Evolutionary conservation across 1,140 invertebrate genomes (phyloP), one percentile per base, ranked within the genome.

Genomic region (Drosophila busckii): DNA sequence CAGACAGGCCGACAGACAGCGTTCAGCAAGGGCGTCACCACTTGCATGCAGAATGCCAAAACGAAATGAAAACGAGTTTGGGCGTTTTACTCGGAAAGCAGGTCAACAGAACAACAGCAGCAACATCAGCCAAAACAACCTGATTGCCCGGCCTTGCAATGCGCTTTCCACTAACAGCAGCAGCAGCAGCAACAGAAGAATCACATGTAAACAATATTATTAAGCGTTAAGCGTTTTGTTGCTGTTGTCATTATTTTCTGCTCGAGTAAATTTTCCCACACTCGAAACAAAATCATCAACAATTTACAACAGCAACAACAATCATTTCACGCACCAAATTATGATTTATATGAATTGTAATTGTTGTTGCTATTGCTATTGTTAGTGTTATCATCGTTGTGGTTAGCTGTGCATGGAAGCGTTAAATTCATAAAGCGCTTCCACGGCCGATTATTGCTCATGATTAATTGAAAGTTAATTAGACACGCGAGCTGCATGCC

Each of bases 391-490:
- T 7, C 40, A 28, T 44, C 38, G 48, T 53, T 53, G 38, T 52
- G 20, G 32, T n/a, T 4, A 29, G 3, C 17, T 46, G 42, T 48
- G 37, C 59, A 62, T 49, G 44, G 52, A 61, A 44, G 60, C 65
- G 73, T 55, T 65, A 61, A 65, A 54, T 60, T 52, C 50, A 49
- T 60, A 49, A 59, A 61, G 29, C 61, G 70, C 22, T 40, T 46
- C 29, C 28, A 35, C 35, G 49, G 37, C 53, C 42, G 41, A 60
- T 59, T 54, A 55, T 56, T 70, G 49, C 32, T 56, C 55, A 73
- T 78, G 59, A 78, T 78, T 78, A 80, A 80, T 80, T 80, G 64
- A 73, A 80, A 80, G 54, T 65, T 80, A 78, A 80, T 78, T 73
- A 65, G 44, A 50, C 71, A 58, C 46, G 58, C 59, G 50, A 55